Percentiles rank a stretch among this genome's conserved stretches.
These are phyloP conservation scores for Xanthia togata DNA, from an alignment of 2,888 invertebrate species.

Conservation along the genomic window DNA sequence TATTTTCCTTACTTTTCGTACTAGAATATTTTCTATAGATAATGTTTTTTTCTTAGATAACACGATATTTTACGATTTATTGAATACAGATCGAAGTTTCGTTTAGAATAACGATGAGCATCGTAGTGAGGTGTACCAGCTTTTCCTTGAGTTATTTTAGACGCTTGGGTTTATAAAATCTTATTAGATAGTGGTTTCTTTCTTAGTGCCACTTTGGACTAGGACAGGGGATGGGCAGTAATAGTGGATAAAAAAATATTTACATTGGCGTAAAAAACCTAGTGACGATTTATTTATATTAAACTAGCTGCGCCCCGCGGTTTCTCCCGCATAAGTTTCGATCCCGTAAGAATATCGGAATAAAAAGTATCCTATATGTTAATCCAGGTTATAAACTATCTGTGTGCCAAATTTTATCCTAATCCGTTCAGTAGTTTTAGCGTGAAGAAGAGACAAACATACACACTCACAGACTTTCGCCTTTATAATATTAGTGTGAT, in stretches of 20 bases:
- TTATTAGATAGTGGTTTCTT: neutral
- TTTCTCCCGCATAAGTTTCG: too few relatives aligned
- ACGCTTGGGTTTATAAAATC: slow-evolving; percentile 7
- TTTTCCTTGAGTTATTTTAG: slow-evolving; percentile 13
- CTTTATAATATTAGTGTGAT: too few relatives aligned
- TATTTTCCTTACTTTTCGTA: neutral
- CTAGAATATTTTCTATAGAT: neutral
- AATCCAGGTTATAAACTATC: too few relatives aligned
- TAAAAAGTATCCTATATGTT: too few relatives aligned
- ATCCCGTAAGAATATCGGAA: too few relatives aligned
- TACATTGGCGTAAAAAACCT: too few relatives aligned
- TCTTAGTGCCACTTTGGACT: neutral
- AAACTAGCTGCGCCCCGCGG: too few relatives aligned
- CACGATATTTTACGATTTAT: slow-evolving; percentile 46
- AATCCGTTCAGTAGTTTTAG: too few relatives aligned
- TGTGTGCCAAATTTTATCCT: too few relatives aligned
- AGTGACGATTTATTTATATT: neutral
- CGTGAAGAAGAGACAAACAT: too few relatives aligned
- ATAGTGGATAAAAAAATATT: neutral
- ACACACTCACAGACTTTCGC: too few relatives aligned
- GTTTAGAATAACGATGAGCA: slow-evolving; percentile 49
- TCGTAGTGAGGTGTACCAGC: neutral
- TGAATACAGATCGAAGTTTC: slow-evolving; percentile 54
- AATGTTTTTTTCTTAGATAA: slow-evolving; percentile 14
- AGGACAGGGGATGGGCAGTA: neutral